Evolutionary conservation across 1,140 invertebrate species (phyloP), one percentile per base, ranked within the genome.

Genomic region (Cepaea nemoralis): DNA sequence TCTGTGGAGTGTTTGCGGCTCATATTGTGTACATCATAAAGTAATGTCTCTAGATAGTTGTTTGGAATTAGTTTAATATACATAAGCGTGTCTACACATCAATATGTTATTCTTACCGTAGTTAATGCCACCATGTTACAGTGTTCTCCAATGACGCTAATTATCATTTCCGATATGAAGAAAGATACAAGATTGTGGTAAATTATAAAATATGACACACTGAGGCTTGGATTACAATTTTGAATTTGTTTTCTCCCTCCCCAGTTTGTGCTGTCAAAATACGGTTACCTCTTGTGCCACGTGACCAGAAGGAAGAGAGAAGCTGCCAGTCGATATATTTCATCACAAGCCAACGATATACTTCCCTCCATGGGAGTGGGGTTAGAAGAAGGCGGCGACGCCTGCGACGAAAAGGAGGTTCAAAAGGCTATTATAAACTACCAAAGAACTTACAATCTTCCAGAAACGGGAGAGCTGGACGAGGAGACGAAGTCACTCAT

Each of bases 391-490:
- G 85, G 84, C 35, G 83, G 82, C 24, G 74, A 82, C 0, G 71
- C 74, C 37, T 90, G 89, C 75, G 86, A 86, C 74, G 83, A 85
- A 27, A 50, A 70, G 5, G 82, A 88, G 74, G 85, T 90, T 14
- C 74, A 83, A 70, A 81, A 86, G 63, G 90, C 90, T 8, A 88
- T 91, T 24, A 81, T 73, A 74, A 76, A 88, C 48, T 91, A 91
- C 82, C 91, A 92, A 86, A 87, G 87, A 45, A 89, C 85, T n/a
- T 91, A 91, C 83, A 88, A 90, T 75, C 83, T 92, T 71, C 86
- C 87, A 14, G 83, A 84, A 63, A 91, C 91, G 10, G 91, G 91
- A 42, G 83, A 87, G 8, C 80, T 92, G 40, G 90, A 92, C 80
- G 81, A 87, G 45, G 83, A 86, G 45, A 92, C 91, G 5, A 86